These are phyloP conservation scores for Hylia prasina DNA, from an alignment of 2,113 vertebrate species.

Conservation along the genomic window DNA sequence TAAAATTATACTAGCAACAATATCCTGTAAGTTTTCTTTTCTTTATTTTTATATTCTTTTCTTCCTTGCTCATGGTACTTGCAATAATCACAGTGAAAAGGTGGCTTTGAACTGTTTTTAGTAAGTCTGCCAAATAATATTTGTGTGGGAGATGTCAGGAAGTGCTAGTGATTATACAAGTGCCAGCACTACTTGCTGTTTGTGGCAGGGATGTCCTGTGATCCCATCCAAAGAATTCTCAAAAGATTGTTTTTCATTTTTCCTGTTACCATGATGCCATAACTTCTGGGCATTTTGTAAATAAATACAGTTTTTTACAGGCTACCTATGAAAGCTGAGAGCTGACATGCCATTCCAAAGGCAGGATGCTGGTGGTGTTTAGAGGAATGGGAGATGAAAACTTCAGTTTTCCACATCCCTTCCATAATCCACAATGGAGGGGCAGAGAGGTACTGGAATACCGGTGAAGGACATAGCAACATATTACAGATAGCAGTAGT, in stretches of 20 bases:
- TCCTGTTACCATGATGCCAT: background rate
- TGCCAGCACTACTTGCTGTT: background rate
- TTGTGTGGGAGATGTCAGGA: background rate
- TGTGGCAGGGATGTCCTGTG: background rate
- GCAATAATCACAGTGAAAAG: background rate
- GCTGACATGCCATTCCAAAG: background rate
- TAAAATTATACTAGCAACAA: background rate
- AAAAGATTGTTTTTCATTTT: background rate
- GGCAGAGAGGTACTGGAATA: background rate
- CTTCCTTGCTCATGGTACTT: background rate
- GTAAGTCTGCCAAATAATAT: background rate
- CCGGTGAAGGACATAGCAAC: background rate
- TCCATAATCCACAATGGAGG: background rate
- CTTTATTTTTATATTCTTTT: background rate
- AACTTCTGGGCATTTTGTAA: background rate
- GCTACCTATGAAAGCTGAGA: background rate
- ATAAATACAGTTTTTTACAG: background rate
- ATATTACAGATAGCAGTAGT: background rate
- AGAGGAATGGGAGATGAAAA: background rate
- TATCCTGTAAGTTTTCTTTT: background rate
- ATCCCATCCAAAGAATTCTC: background rate
- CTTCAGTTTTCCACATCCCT: background rate
- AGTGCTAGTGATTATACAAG: background rate
- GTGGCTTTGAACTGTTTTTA: background rate
- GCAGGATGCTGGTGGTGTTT: background rate